Evolutionary conservation across 2,888 invertebrate genomes (phyloP).

Genomic region (Lysandra coridon): DNA sequence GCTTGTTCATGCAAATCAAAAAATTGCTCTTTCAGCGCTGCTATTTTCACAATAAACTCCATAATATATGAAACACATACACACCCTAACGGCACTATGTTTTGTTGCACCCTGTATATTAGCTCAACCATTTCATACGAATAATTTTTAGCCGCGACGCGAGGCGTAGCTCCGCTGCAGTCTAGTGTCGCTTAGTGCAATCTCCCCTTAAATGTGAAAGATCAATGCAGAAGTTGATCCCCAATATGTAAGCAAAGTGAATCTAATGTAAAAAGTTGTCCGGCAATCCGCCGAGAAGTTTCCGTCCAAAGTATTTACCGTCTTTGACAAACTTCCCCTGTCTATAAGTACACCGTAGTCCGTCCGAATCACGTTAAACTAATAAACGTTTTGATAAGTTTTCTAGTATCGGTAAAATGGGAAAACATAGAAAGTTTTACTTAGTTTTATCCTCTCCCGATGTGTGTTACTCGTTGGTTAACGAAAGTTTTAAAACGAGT

Average conservation of each 20-base stretch:
- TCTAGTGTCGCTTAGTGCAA: no score
- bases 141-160: no score
- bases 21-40: no score
- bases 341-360: constrained; percentile 25
- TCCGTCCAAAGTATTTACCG: constrained; percentile 33
- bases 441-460: background rate
- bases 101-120: no score
- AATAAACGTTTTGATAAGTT: constrained; percentile 25
- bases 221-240: constrained; percentile 15
- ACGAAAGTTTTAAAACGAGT: constrained; percentile 1
- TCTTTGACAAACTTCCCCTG: constrained; percentile 31
- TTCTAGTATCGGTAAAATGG: constrained; percentile 23
- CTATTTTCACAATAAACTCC: no score
- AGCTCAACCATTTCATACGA: no score
- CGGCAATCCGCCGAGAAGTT: constrained; percentile 30
- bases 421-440: constrained; percentile 7
- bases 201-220: constrained; percentile 10
- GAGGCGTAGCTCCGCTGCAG: no score
- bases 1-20: no score
- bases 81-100: no score
- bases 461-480: constrained; percentile 3
- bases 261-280: constrained; percentile 32
- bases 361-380: constrained; percentile 23
- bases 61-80: no score
- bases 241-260: constrained; percentile 29